These are phyloP conservation scores for Notodonta ziczac DNA, from an alignment of 2,888 invertebrate species.

Conservation along the genomic window DNA sequence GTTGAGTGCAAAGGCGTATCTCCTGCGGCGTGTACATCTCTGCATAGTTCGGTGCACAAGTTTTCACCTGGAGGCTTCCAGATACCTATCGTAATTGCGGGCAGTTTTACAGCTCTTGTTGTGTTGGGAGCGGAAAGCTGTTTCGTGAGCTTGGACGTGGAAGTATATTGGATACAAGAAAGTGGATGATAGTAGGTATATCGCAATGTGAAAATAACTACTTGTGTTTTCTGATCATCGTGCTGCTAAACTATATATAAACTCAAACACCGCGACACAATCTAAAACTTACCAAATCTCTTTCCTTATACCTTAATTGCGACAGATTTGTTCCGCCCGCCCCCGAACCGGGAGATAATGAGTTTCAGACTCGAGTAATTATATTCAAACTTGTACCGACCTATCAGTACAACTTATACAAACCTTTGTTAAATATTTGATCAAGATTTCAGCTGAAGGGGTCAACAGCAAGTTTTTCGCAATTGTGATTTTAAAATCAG, in stretches of 20 bases:
- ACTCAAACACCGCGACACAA: too few species aligned
- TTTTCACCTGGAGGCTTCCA: background rate
- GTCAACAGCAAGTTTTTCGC: too few species aligned
- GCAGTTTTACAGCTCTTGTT: background rate
- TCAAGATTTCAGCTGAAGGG: background rate
- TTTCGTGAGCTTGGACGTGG: too few species aligned
- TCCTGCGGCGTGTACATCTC: background rate
- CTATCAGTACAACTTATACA: background rate
- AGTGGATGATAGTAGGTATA: too few species aligned
- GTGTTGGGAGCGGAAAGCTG: too few species aligned
- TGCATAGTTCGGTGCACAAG: too few species aligned
- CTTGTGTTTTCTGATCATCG: too few species aligned
- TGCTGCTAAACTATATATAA: too few species aligned
- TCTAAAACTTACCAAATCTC: background rate
- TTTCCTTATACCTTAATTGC: background rate
- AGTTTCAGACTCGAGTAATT: conserved; percentile 2
- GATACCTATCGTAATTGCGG: background rate
- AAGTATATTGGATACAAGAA: too few species aligned
- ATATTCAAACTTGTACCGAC: background rate
- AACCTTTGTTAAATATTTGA: background rate
- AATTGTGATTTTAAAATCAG: too few species aligned
- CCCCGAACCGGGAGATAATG: background rate
- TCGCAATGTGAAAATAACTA: too few species aligned
- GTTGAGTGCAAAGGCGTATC: conserved; percentile 8
- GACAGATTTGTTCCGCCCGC: background rate